Percentiles rank a stretch among this genome's conserved stretches.
Evolutionary conservation across 2,113 vertebrate genomes (phyloP).

Genomic region (Lamprologus ornatipinnis): DNA sequence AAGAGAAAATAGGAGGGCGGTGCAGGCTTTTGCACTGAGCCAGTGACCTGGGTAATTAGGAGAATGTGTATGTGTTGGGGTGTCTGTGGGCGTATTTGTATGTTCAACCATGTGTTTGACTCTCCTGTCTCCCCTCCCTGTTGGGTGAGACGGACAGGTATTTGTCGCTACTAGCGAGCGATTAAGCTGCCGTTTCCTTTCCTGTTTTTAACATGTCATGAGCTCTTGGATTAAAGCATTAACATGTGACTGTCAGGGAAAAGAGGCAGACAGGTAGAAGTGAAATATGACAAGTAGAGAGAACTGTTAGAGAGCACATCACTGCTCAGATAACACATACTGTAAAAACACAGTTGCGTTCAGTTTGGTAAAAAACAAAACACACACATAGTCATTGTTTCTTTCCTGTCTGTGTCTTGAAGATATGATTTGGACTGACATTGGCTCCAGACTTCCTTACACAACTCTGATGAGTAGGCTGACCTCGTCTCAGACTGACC

Average conservation of each 20-base stretch:
- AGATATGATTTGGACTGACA: conserved; percentile 61
- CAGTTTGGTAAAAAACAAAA: not conserved
- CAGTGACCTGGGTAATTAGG: conserved; percentile 49
- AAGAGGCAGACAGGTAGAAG: conserved; percentile 24
- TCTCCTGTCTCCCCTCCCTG: not conserved
- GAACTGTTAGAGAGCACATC: not conserved
- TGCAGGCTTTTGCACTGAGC: conserved; percentile 19
- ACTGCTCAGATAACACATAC: conserved; percentile 10
- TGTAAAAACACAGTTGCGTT: conserved; percentile 1
- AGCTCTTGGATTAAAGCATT: conserved; percentile 66
- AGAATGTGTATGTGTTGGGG: conserved; percentile 1
- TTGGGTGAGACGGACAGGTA: conserved; percentile 41
- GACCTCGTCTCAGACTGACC: conserved; percentile 55
- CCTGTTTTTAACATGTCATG: conserved; percentile 49
- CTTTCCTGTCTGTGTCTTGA: conserved; percentile 52
- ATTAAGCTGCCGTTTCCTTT: conserved; percentile 50
- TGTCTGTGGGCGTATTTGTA: not conserved
- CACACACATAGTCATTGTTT: conserved; percentile 3
- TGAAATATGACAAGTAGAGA: conserved; percentile 8
- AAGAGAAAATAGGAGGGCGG: conserved; percentile 5
- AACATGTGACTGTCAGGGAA: conserved; percentile 52
- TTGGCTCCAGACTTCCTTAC: conserved; percentile 66
- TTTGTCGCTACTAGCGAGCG: conserved; percentile 59
- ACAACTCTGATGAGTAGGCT: conserved; percentile 53
- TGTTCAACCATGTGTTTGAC: conserved; percentile 17